Conservation (phyloP, 2,797 vertebrate species). For the Delichon dasypus region DNA sequence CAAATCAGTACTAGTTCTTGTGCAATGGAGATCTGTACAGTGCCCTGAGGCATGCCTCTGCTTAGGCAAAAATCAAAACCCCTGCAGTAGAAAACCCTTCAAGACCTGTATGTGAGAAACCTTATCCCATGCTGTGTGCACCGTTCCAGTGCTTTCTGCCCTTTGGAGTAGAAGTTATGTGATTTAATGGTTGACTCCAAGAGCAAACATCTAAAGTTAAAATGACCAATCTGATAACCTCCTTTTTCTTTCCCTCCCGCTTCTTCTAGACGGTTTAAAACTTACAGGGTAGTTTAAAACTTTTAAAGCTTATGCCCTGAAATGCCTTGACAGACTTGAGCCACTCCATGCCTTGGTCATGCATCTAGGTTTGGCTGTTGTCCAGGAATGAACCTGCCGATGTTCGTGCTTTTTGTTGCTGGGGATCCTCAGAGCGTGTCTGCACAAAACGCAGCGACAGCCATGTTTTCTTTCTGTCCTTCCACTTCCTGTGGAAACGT, state of each 20-base stretch:
- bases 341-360: background rate
- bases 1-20: background rate
- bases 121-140: background rate
- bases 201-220: background rate
- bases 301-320: background rate
- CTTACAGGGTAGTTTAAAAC: background rate
- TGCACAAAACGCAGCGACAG: background rate
- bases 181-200: background rate
- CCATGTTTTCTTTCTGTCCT: background rate
- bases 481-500: background rate
- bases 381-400: background rate
- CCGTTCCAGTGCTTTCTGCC: background rate
- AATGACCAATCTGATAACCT: background rate
- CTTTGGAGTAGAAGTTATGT: background rate
- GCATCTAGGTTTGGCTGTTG: background rate
- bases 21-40: background rate
- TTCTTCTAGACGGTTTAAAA: background rate
- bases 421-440: background rate
- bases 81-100: background rate
- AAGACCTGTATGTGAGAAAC: background rate
- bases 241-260: rapidly evolving
- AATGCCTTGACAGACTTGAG: background rate
- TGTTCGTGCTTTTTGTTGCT: rapidly evolving
- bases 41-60: background rate
- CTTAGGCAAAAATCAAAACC: background rate